These are phyloP conservation scores for Mnemiopsis leidyi DNA, from an alignment of 37 sponge, comb jelly and placozoan species.

Conservation along the genomic window DNA sequence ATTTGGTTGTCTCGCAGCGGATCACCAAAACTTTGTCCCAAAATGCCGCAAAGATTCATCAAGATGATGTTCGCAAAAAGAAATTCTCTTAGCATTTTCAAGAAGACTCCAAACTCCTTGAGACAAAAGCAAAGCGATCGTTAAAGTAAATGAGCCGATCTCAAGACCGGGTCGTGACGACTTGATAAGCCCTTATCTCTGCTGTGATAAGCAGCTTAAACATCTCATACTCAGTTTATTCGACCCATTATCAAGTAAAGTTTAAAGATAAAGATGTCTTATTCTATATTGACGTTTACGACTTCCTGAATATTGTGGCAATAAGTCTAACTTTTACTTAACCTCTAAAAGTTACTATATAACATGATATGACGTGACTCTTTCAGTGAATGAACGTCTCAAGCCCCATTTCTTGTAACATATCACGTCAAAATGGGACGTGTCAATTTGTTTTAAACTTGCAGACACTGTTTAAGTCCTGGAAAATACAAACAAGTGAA, in stretches of 20 bases:
- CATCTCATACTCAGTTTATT: not conserved
- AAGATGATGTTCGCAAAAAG: not conserved
- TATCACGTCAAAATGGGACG: no score
- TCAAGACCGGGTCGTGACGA: not conserved
- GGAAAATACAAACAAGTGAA: no score
- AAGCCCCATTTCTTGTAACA: no score
- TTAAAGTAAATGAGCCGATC: not conserved
- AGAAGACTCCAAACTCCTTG: not conserved
- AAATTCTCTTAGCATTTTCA: not conserved
- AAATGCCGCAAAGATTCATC: not conserved
- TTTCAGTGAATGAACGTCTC: no score
- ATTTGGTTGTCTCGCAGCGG: not conserved
- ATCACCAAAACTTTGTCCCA: not conserved
- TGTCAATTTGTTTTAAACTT: no score
- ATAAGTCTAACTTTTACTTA: no score
- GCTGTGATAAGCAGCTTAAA: not conserved
- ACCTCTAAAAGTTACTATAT: no score
- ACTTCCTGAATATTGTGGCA: no score
- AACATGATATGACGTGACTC: no score
- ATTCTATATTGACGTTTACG: no score
- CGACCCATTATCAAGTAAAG: not conserved
- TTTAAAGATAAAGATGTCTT: not conserved
- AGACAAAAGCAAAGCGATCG: not conserved
- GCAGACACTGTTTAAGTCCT: no score
- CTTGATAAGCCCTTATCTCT: not conserved